These are phyloP conservation scores for Phytoseiulus persimilis DNA, from an alignment of 2,888 invertebrate genomes.

Conservation along the genomic window DNA sequence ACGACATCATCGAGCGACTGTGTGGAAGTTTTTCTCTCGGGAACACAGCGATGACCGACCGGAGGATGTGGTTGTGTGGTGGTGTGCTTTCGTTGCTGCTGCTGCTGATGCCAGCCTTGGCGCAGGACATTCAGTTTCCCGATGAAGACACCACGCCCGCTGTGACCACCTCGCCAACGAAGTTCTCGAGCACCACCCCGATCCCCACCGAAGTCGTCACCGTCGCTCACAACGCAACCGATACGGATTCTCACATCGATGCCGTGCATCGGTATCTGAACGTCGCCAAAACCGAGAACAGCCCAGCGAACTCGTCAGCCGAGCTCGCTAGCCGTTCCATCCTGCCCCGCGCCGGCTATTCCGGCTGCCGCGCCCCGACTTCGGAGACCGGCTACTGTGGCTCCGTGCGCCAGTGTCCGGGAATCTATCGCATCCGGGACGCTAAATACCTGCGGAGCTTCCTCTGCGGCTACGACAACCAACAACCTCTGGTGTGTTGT, in stretches of 20 bases:
- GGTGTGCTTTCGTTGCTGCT: neutral
- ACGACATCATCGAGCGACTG: neutral
- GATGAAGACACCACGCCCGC: neutral
- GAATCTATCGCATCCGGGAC: constrained; percentile 48
- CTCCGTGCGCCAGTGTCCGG: constrained; percentile 16
- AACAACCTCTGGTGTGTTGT: constrained; percentile 61
- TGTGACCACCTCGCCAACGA: neutral
- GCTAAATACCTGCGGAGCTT: constrained; percentile 58
- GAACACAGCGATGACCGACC: neutral
- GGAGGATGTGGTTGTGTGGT: neutral
- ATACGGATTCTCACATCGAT: neutral
- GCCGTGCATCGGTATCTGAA: neutral
- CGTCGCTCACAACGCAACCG: constrained; percentile 17
- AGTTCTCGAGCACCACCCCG: constrained; percentile 6
- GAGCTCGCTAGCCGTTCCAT: constrained; percentile 11
- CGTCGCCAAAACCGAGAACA: neutral
- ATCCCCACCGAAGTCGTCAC: constrained; percentile 27
- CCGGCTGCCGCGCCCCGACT: constrained; percentile 7
- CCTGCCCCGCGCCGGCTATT: neutral
- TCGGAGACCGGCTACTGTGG: neutral
- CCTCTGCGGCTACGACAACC: constrained; percentile 62
- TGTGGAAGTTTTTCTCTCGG: neutral
- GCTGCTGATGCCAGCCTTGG: neutral
- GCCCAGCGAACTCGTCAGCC: neutral
- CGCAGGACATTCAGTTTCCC: neutral